These are phyloP conservation scores for Eilema sororculum DNA, from an alignment of 2,888 invertebrate genomes.

Conservation along the genomic window DNA sequence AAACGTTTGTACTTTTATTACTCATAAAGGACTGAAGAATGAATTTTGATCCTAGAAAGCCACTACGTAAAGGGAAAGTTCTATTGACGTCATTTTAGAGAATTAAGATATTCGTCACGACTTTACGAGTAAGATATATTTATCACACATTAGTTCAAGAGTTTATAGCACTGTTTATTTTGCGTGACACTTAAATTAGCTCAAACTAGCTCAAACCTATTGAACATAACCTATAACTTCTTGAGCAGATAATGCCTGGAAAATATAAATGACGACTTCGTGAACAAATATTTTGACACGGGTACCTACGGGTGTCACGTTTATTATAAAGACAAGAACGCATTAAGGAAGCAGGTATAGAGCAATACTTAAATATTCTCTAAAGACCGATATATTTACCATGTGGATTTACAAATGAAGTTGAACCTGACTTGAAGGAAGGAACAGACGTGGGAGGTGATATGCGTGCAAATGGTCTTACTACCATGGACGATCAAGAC, in stretches of 20 bases:
- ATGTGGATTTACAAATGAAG: too few species aligned
- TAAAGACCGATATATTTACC: too few species aligned
- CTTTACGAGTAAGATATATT: constrained; percentile 4
- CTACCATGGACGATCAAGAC: too few species aligned
- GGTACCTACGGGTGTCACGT: neutral
- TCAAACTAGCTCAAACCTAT: neutral
- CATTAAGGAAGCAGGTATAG: neutral
- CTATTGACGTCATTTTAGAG: neutral
- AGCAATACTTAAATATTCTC: too few species aligned
- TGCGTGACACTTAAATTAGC: constrained; percentile 5
- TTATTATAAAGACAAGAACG: neutral
- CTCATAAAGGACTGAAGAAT: too few species aligned
- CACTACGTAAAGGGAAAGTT: neutral
- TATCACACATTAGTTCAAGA: neutral
- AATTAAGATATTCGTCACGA: neutral
- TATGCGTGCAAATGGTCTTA: too few species aligned
- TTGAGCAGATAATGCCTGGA: neutral
- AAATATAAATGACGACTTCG: neutral
- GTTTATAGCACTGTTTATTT: neutral
- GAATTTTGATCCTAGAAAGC: neutral
- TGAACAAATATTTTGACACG: neutral
- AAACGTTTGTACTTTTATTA: too few species aligned
- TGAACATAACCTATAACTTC: neutral
- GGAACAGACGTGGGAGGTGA: too few species aligned
- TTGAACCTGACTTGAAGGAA: too few species aligned